A percentile compares a stretch with the other conserved stretches of the same genome.
These are phyloP conservation scores for Sarcophaga bullata DNA, from an alignment of 1,140 invertebrate genomes.

Conservation along the genomic window DNA sequence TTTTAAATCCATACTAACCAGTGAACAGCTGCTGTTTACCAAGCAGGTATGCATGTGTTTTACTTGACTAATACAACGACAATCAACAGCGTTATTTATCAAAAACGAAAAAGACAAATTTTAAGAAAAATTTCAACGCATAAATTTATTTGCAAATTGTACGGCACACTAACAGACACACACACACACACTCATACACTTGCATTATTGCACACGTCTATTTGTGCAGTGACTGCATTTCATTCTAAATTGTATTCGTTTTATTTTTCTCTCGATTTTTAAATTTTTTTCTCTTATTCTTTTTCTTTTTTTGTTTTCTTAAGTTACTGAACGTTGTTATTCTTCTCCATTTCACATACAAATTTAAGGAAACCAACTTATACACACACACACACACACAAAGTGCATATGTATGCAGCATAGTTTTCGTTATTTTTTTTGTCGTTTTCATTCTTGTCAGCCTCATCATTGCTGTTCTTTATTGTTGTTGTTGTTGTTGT, in stretches of 20 bases:
- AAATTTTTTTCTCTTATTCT: no score
- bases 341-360: background rate
- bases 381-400: background rate
- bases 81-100: background rate
- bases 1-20: no score
- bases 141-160: constrained; percentile 15
- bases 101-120: background rate
- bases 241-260: background rate
- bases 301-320: no score
- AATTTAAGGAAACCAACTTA: background rate
- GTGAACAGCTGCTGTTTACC: no score
- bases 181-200: background rate
- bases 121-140: constrained; percentile 15
- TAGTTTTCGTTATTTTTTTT: background rate
- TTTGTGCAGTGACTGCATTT: background rate
- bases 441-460: no score
- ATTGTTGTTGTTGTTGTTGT: background rate
- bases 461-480: background rate
- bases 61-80: constrained; percentile 3
- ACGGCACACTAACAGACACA: background rate
- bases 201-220: background rate
- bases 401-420: background rate
- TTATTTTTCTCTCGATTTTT: no score
- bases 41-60: background rate
- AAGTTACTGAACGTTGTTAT: background rate